phyloP scores from a whole-genome alignment of 2,888 invertebrate species.

The Isotomurus palustris region DNA sequence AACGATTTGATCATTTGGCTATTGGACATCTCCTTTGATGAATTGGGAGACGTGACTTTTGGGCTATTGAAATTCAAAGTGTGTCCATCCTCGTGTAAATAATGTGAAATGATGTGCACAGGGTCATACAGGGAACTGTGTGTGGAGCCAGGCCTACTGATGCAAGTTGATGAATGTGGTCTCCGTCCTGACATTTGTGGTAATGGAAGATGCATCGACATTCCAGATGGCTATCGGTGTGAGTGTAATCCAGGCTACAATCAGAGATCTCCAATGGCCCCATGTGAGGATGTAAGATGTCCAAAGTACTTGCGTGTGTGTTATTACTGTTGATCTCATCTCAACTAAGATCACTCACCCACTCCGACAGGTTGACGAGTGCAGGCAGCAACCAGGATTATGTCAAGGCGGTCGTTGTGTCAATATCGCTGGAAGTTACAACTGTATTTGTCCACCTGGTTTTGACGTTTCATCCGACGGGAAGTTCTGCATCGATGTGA shows the following conservation, averaged over 20 bases:
- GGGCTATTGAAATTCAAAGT: no score
- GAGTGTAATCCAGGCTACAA: conserved; percentile 68
- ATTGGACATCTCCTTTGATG: no score
- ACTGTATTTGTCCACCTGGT: conserved; percentile 70
- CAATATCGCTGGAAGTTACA: conserved; percentile 69
- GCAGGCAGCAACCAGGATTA: conserved; percentile 60
- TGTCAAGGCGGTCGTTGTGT: conserved; percentile 72
- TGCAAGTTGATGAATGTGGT: conserved; percentile 63
- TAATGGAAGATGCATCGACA: conserved; percentile 65
- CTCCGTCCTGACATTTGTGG: conserved; percentile 66
- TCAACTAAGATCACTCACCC: conserved; percentile 28
- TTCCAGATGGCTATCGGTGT: conserved; percentile 70
- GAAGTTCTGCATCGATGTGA: conserved; percentile 68
- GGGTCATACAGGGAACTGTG: conserved; percentile 62
- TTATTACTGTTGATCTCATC: not conserved
- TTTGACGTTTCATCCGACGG: conserved; percentile 79
- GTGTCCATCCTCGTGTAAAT: no score
- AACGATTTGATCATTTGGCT: no score
- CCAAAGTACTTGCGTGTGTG: no score
- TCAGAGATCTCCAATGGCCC: conserved; percentile 52
- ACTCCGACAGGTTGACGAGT: conserved; percentile 71
- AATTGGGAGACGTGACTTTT: no score
- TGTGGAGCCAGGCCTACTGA: conserved; percentile 46
- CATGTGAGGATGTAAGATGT: conserved; percentile 55
- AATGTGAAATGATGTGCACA: conserved; percentile 48